Conservation (phyloP, 2,113 vertebrate genomes). For the Monarcha castaneiventris region DNA sequence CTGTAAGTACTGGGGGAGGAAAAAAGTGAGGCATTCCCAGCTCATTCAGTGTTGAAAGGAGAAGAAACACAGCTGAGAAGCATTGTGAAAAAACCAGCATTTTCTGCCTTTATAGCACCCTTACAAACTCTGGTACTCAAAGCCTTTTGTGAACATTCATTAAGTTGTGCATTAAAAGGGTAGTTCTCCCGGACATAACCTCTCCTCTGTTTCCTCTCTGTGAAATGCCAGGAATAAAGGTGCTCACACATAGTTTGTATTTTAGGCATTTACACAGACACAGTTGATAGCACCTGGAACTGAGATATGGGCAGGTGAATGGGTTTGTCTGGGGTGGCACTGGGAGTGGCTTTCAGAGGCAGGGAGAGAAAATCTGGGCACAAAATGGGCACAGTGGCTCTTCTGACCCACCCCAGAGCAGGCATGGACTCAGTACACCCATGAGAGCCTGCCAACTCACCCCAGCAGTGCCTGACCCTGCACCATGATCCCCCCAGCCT, state of each 20-base stretch:
- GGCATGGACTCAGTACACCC: neutral
- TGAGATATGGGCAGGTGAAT: neutral
- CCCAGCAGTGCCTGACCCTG: neutral
- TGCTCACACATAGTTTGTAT: neutral
- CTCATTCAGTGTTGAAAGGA: neutral
- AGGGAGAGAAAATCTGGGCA: neutral
- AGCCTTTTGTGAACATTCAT: neutral
- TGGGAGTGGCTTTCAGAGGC: accelerated
- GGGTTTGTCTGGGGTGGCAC: neutral
- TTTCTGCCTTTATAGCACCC: neutral
- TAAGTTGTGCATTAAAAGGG: neutral
- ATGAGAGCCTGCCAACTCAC: neutral
- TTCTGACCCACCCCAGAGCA: neutral
- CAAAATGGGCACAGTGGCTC: neutral
- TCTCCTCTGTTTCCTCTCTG: neutral
- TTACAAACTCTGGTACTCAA: neutral
- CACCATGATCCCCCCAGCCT: accelerated
- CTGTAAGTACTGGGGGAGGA: neutral
- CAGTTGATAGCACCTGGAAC: neutral
- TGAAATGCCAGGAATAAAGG: neutral
- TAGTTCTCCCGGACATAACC: neutral
- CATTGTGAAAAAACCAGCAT: neutral
- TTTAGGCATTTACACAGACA: neutral
- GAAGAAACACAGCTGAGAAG: neutral
- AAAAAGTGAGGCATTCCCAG: neutral